Base-by-base conservation (phyloP, 2,113 vertebrate genomes). In the Arothron firmamentum region DNA sequence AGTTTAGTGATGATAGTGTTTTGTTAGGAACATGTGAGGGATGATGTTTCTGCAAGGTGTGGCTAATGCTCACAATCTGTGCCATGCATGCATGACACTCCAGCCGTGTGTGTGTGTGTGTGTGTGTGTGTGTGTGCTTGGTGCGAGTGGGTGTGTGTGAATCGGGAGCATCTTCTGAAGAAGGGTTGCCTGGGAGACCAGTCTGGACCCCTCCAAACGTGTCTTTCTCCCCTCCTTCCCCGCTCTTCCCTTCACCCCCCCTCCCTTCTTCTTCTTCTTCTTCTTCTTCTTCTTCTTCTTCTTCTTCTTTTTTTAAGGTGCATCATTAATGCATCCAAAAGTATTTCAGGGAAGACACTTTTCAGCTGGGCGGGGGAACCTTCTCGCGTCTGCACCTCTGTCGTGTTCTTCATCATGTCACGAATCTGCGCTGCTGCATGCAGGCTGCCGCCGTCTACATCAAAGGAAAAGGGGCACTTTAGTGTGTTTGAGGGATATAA, bases 131-230 rank as follows among this genome's bases (percentile, higher is more conserved):
- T 46, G 6, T 7, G 25, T 7, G 48, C 20, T 23, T 50, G 67
- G 55, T 14, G n/a, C 17, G 34, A 59, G 53, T 64, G 64, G 58
- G 72, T 43, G 42, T 43, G 59, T 72, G 68, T 67, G 80, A 79
- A 80, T 78, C 72, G 77, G 80, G 71, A 64, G 56, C 69, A 73
- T 82, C 78, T 85, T 78, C 73, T 69, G 75, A 76, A 80, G 75
- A 72, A 69, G 77, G 72, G 87, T 88, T 89, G 81, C 86, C 87
- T 81, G 75, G 86, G 86, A 86, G 83, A 89, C 87, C 74, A 78
- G 78, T 59, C 54, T 81, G 79, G 77, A 81, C 71, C 79, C 78
- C 62, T 79, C 79, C 74, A 73, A 76, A 82, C 65, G 59, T 67
- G 59, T 59, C 57, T 74, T 54, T 59, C 41, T 53, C 28, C 15